Evolutionary conservation across 1,140 invertebrate genomes (phyloP).

Genomic region (Leptinotarsa defecta): DNA sequence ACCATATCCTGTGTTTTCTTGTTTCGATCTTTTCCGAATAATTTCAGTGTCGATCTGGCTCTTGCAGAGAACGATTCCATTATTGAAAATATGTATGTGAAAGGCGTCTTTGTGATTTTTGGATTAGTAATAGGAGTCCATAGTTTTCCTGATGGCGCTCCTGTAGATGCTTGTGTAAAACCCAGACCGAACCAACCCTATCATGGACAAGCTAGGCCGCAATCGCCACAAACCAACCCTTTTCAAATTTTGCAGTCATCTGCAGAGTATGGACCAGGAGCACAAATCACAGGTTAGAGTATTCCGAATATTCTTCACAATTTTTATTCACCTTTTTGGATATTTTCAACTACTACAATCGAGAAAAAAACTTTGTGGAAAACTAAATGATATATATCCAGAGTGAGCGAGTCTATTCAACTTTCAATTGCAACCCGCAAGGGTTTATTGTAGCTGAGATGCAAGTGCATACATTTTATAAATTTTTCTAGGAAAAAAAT

Average conservation of each 20-base stretch:
- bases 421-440: no score
- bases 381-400: no score
- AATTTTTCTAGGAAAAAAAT: no score
- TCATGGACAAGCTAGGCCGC: slow-evolving; percentile 70
- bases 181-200: slow-evolving; percentile 73
- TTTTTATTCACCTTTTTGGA: no score
- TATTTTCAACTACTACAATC: no score
- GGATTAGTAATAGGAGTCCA: slow-evolving; percentile 33
- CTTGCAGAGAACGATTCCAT: slow-evolving; percentile 7
- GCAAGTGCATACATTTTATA: no score
- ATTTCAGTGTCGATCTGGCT: slow-evolving; percentile 15
- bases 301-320: background rate
- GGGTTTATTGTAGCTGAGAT: no score
- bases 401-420: no score
- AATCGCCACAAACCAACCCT: slow-evolving; percentile 65
- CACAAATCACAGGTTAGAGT: slow-evolving; percentile 66
- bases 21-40: background rate
- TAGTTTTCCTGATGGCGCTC: slow-evolving; percentile 75
- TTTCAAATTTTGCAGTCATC: slow-evolving; percentile 69
- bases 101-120: slow-evolving; percentile 21
- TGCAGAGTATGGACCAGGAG: slow-evolving; percentile 66
- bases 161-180: slow-evolving; percentile 77
- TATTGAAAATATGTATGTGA: slow-evolving; percentile 7
- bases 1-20: background rate
- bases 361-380: no score